Evolutionary conservation across 2,888 invertebrate genomes (phyloP), one percentile per base, ranked within the genome.

Genomic region (Perithous albicinctus): DNA sequence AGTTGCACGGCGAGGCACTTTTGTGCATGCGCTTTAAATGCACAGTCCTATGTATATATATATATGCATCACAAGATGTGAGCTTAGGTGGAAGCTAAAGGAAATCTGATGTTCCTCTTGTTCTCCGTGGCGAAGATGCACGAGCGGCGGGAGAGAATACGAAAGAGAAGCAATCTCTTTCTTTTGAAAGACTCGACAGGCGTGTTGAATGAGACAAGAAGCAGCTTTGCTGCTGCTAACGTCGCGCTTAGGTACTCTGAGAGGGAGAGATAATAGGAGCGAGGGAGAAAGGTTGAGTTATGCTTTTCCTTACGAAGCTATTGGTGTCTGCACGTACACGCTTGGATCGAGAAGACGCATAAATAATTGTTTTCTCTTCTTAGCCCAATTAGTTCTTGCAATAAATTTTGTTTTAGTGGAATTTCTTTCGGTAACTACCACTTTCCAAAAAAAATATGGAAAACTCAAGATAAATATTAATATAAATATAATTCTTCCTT

Each of bases 1-100:
- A 8, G 51, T n/a, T 32, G 64, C 46, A 29, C 18, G 54, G 41
- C 54, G 54, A 41, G 43, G 43, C 75, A 46, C 76, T 77, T 48
- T 61, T 26, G 48, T 51, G 61, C 32, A 74, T 10, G 18, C 3
- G 6, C 26, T 63, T 64, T 43, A 48, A 46, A 41, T 41, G 12
- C 23, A 29, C 23, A 26, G 32, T 59, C 48, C 41, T 41, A n/a
- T n/a, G n/a, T n/a, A n/a, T n/a, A n/a, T n/a, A n/a, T n/a, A n/a
- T n/a, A n/a, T n/a, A 48, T 76, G 46, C 76, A 67, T 29, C 48
- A 2, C 10, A 35, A 10, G 51, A 26, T 29, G 35, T 7, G n/a
- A n/a, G 54, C 54, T 56, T 56, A 56, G 54, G 12, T 26, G 29
- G 29, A 56, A 56, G 54, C 54, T n/a, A 12, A n/a, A n/a, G n/a